Evolutionary conservation across 1,140 invertebrate genomes (phyloP), one percentile per base, ranked within the genome.

Genomic region (Hylaeus anthracinus): DNA sequence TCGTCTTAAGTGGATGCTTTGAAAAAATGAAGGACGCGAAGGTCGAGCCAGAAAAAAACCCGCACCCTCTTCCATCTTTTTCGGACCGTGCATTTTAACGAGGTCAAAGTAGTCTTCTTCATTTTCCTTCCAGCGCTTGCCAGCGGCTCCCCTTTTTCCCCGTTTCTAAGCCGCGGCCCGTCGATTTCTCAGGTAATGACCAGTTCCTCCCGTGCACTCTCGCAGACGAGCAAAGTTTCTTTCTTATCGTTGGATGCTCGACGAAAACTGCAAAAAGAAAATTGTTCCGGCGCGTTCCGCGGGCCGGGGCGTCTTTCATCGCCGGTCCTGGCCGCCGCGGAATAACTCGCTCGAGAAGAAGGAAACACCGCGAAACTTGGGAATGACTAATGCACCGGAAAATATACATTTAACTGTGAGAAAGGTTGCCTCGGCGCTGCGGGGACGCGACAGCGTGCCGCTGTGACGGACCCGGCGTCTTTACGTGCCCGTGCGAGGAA

Each of bases 361-460:
- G 41, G 37, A n/a, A 71, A 72, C 51, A 55, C 43, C 14, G 56
- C 48, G 60, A 65, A 77, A 71, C 48, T 58, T 51, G 51, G 26
- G 8, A 8, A 74, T 39, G 78, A 53, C 58, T 83, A 83, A 83
- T 82, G 79, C 67, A 63, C 63, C 66, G 69, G 64, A 75, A 79
- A 82, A 82, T 86, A 80, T 85, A 69, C 60, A 76, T 79, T 85
- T 80, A 83, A 69, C 14, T 10, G 58, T n/a, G 53, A 69, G 64
- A 5, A 60, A 53, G 10, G 8, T 26, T 69, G 1, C 3, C 12
- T 5, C 55, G 39, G 37, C 12, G 2, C 9, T 15, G 26, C 9
- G 41, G 26, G 26, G 26, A 55, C 39, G 26, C 15, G 43, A 3
- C 64, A 37, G 10, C 51, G 56, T 8, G 70, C 14, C 4, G 3